Percentiles rank a stretch among this genome's conserved stretches.
Evolutionary conservation across 2,888 invertebrate species (phyloP).

Genomic region (Meandrusa payeni): DNA sequence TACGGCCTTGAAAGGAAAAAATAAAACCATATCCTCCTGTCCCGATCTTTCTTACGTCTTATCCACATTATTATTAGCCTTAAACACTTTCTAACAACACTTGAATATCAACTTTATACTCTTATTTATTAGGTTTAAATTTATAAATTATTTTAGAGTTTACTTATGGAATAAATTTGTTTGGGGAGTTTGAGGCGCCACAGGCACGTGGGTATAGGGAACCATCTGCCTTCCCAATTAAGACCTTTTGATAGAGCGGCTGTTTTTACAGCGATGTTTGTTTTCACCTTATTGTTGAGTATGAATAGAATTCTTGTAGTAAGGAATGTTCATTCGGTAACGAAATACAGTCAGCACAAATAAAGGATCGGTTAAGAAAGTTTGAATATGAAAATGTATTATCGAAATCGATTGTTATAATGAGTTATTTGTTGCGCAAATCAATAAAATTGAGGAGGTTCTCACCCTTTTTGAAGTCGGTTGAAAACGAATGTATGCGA

Average conservation of each 20-base stretch:
- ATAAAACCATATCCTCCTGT: conserved; percentile 17
- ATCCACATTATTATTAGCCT: conserved; percentile 7
- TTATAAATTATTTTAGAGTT: conserved; percentile 6
- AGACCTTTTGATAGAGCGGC: conserved; percentile 33
- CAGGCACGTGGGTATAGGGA: conserved; percentile 49
- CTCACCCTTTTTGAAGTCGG: too few relatives aligned
- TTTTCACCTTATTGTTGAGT: conserved; percentile 34
- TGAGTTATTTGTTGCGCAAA: too few relatives aligned
- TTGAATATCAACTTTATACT: neutral
- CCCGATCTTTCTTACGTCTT: conserved; percentile 15
- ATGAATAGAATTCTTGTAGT: conserved; percentile 37
- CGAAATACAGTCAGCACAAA: too few relatives aligned
- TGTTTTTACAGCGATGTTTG: conserved; percentile 31
- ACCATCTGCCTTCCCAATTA: conserved; percentile 61
- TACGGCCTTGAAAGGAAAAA: conserved; percentile 24
- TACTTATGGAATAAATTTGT: neutral
- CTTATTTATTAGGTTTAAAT: conserved; percentile 1
- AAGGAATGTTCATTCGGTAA: conserved; percentile 39
- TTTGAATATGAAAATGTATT: too few relatives aligned
- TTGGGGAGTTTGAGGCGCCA: conserved; percentile 36
- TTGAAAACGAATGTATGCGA: too few relatives aligned
- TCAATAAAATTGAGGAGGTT: too few relatives aligned
- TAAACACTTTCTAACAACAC: conserved; percentile 1
- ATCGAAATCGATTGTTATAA: too few relatives aligned
- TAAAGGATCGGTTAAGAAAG: too few relatives aligned